phyloP scores from a whole-genome alignment of 2,113 vertebrate genomes.

The Pteruthius melanotis region DNA sequence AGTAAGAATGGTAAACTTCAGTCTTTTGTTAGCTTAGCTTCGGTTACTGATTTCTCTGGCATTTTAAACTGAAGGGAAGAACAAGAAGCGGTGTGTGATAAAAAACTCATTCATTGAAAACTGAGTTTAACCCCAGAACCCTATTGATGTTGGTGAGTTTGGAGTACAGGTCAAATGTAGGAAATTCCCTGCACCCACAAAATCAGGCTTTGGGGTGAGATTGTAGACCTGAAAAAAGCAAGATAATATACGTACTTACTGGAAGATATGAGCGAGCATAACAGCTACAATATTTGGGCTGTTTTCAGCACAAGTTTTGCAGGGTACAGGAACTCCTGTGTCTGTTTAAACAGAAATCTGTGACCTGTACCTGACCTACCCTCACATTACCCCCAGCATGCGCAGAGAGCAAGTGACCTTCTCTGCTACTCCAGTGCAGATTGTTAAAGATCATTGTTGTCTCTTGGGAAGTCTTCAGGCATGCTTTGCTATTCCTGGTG shows the following conservation, averaged over 20 bases:
- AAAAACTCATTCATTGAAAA: not conserved
- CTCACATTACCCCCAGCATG: not conserved
- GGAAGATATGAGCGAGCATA: not conserved
- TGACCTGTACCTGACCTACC: slow-evolving; percentile 44
- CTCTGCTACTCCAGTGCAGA: not conserved
- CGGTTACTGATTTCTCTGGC: not conserved
- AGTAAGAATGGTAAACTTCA: not conserved
- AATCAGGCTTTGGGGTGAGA: not conserved
- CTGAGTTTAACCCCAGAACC: not conserved
- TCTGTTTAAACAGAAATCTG: not conserved
- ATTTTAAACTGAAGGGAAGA: not conserved
- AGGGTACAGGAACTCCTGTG: not conserved
- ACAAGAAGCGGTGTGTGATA: not conserved
- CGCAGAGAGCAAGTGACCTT: not conserved
- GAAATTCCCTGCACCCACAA: not conserved
- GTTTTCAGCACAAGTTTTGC: not conserved
- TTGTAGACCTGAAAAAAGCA: not conserved
- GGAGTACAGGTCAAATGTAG: not conserved
- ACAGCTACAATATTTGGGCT: not conserved
- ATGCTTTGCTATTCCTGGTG: not conserved
- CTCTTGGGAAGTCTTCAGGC: not conserved
- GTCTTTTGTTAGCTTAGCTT: not conserved
- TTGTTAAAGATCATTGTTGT: slow-evolving; percentile 24
- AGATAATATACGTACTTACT: not conserved
- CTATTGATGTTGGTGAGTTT: not conserved